phyloP scores from a whole-genome alignment of 1,140 invertebrate species.

The Aphelinus atriplicis region DNA sequence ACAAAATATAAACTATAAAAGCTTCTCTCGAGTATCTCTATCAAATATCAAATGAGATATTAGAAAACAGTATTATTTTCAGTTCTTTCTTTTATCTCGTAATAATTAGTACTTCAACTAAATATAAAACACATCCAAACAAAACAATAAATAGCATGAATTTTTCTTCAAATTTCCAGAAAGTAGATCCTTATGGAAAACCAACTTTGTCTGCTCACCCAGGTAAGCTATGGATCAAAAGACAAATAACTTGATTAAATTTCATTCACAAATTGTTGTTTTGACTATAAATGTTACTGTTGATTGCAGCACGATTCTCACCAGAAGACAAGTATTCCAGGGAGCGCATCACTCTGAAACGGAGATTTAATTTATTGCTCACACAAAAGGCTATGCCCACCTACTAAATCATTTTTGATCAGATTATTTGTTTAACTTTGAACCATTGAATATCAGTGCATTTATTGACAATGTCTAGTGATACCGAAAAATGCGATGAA shows the following conservation, averaged over 20 bases:
- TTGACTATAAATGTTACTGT: neutral
- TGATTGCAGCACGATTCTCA: constrained; percentile 85
- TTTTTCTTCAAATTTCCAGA: constrained; percentile 68
- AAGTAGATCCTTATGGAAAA: constrained; percentile 77
- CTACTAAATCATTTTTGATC: constrained; percentile 63
- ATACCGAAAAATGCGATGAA: no score
- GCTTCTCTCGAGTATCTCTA: no score
- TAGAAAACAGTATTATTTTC: no score
- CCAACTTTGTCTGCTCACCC: constrained; percentile 91
- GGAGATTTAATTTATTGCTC: constrained; percentile 86
- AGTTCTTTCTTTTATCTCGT: no score
- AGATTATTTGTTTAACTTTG: no score
- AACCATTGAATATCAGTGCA: no score
- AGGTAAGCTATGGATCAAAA: constrained; percentile 63
- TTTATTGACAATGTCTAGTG: no score
- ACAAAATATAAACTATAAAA: no score
- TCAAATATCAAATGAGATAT: no score
- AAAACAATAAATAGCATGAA: constrained; percentile 9
- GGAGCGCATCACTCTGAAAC: constrained; percentile 89
- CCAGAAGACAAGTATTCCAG: constrained; percentile 95
- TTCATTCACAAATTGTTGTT: constrained; percentile 12
- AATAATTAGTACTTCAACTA: no score
- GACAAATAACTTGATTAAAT: constrained; percentile 21
- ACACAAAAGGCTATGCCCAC: constrained; percentile 85
- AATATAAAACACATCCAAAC: no score